phyloP scores from a whole-genome alignment of 1,140 invertebrate genomes.

The Onthophagus taurus region DNA sequence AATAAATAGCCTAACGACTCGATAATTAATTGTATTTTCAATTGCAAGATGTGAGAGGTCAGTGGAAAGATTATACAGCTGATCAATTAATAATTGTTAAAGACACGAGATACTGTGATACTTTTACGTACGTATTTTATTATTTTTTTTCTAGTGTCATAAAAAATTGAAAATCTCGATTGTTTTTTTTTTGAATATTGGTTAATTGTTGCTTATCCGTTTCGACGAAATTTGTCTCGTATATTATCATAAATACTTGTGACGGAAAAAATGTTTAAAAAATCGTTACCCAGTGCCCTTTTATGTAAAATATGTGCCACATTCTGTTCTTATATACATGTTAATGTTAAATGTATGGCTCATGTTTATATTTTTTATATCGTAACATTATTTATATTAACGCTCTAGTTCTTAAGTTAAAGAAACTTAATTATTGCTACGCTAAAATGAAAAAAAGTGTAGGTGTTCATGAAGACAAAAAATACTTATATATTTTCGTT shows the following conservation, averaged over 20 bases:
- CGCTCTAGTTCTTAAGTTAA: neutral
- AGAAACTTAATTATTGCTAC: neutral
- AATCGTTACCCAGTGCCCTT: constrained; percentile 10
- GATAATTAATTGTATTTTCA: neutral
- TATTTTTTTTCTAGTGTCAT: neutral
- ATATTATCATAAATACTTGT: neutral
- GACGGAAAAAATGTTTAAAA: constrained; percentile 7
- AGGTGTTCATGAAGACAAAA: neutral
- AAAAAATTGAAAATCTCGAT: neutral
- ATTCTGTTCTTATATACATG: constrained; percentile 11
- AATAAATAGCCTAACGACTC: no score
- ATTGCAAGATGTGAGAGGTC: neutral
- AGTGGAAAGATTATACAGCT: neutral
- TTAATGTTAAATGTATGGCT: constrained; percentile 4
- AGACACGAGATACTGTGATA: no score
- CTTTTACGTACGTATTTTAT: no score
- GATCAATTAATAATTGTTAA: no score
- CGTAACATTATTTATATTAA: constrained; percentile 6
- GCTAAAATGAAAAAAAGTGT: neutral
- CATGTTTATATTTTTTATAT: constrained; percentile 15
- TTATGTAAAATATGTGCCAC: constrained; percentile 10
- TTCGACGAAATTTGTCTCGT: neutral
- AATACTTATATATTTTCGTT: neutral
- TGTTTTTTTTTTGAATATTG: neutral
- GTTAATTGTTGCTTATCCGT: neutral